These are phyloP conservation scores for Alouatta palliata DNA, from an alignment of 2,113 vertebrate genomes.

Conservation along the genomic window DNA sequence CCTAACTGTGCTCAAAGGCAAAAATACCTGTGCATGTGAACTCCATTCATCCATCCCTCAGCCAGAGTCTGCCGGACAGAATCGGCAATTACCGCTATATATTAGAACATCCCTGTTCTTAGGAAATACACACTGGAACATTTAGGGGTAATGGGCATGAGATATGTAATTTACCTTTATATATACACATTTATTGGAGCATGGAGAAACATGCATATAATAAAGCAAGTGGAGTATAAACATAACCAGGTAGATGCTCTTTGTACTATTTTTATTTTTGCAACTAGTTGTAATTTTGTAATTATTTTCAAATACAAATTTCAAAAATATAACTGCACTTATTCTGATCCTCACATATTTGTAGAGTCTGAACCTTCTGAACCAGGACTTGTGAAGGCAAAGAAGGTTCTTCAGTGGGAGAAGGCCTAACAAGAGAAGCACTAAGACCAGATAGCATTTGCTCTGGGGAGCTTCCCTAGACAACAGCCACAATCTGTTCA, in stretches of 20 bases:
- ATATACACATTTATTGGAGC: neutral
- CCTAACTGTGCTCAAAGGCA: too few species aligned
- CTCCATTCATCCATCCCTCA: too few species aligned
- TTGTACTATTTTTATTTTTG: neutral
- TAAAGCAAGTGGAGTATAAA: neutral
- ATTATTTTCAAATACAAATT: neutral
- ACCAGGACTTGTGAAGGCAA: too few species aligned
- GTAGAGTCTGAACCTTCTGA: neutral
- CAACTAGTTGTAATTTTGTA: neutral
- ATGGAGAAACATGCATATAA: neutral
- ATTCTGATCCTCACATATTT: neutral
- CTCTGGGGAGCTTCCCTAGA: neutral
- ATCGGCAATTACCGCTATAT: neutral
- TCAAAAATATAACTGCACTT: neutral
- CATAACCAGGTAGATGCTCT: neutral
- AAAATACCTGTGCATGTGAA: too few species aligned
- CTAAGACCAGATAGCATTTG: neutral
- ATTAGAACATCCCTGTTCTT: neutral
- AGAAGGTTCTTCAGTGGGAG: neutral
- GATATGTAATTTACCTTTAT: neutral
- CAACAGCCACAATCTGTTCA: neutral
- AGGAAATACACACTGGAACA: neutral
- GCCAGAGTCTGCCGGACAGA: too few species aligned
- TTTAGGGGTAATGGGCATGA: neutral
- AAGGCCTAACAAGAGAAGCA: neutral